phyloP scores from a whole-genome alignment of 2,888 invertebrate species.

The Hyalella azteca region DNA sequence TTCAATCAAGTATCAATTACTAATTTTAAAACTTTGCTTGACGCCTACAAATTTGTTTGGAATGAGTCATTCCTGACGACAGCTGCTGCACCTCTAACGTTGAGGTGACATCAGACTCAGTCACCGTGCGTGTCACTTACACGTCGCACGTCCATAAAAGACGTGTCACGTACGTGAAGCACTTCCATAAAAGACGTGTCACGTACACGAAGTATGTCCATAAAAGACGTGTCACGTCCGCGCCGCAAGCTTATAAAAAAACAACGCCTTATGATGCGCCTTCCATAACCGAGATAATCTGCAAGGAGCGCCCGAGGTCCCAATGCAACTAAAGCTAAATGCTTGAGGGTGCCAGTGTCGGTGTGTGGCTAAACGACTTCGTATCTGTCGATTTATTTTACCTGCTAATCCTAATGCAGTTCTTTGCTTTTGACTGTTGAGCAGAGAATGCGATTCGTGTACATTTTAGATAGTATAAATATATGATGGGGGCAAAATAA shows the following conservation, averaged over 20 bases:
- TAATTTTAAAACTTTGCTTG: no score
- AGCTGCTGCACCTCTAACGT: no score
- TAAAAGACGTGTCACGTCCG: constrained; percentile 8
- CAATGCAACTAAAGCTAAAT: neutral
- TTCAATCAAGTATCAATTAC: no score
- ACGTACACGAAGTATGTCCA: neutral
- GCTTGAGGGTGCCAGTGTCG: neutral
- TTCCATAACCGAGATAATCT: neutral
- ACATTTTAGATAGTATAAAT: no score
- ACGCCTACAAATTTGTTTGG: no score
- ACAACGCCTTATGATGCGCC: no score
- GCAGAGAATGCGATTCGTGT: no score
- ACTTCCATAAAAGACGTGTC: constrained; percentile 11
- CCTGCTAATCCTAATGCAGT: neutral
- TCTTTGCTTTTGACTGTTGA: neutral
- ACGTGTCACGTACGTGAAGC: neutral
- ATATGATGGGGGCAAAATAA: no score
- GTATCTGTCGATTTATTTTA: neutral
- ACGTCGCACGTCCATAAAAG: no score
- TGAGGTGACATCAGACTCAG: no score
- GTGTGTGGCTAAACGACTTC: neutral
- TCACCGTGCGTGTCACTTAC: no score
- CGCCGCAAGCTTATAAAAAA: neutral
- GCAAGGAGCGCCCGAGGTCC: neutral
- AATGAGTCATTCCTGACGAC: no score